Evolutionary conservation across 1,140 invertebrate genomes (phyloP).

Genomic region (Chrysopa pallens): DNA sequence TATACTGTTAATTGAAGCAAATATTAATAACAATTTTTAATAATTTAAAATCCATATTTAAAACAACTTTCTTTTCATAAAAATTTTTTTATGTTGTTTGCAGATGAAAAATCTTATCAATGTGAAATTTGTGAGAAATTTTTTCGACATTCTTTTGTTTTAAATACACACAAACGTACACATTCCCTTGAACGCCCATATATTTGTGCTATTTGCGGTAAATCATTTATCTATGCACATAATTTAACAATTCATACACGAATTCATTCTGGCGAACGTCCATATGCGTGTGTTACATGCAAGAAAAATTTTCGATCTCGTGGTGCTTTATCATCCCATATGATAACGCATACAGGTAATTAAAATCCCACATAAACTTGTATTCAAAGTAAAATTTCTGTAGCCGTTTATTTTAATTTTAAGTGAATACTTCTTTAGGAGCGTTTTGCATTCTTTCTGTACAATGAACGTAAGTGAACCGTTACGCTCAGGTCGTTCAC

Average conservation of each 20-base stretch:
- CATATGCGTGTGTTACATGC: constrained; percentile 15
- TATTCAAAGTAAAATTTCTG: no score
- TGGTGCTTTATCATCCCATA: not conserved
- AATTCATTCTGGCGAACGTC: constrained; percentile 38
- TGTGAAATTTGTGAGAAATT: constrained; percentile 37
- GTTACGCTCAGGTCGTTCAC: no score
- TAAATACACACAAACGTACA: constrained; percentile 68
- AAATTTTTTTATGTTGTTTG: no score
- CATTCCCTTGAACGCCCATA: constrained; percentile 33
- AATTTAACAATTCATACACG: constrained; percentile 70
- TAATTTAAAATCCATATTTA: no score
- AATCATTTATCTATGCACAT: constrained; percentile 32
- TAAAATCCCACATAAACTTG: not conserved
- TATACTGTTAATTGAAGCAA: no score
- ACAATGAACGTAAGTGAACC: no score
- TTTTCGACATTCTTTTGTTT: constrained; percentile 53
- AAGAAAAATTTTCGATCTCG: constrained; percentile 8
- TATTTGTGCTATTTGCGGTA: constrained; percentile 15
- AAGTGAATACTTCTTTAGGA: no score
- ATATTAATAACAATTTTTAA: no score
- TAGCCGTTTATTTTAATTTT: constrained; percentile 4
- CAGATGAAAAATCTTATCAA: constrained; percentile 30
- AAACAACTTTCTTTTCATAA: no score
- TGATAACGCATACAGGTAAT: not conserved
- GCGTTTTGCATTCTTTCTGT: no score